Evolutionary conservation across 2,113 vertebrate genomes (phyloP), one percentile per base, ranked within the genome.

Genomic region (Brachyistius frenatus): DNA sequence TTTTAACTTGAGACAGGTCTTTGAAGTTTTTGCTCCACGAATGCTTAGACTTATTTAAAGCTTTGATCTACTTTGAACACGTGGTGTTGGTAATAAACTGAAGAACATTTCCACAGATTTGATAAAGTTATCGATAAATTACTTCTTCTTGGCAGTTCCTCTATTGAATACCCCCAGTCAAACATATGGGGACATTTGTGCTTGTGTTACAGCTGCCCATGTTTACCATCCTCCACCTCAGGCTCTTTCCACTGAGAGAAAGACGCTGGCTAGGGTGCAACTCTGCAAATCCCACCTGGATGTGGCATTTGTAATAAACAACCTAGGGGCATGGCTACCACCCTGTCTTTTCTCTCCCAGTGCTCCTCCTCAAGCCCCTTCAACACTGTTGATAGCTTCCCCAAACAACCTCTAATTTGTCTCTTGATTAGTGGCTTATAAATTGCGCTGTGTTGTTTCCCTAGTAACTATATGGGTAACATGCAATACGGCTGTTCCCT

Each of bases 181-280:
- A 95, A 94, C 92, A 96, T 95, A 50, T 56, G 90, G 93, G 95
- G 96, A 89, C 94, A 94, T 77, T 95, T 93, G 76, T 94, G 95
- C 90, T 95, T 93, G 66, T 96, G 95, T 80, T 97, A 95, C 82
- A 89, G 82, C 95, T 96, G 92, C 94, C 96, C 80, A 95, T 99
- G 97, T 98, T 99, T 96, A 98, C 97, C 79, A 96, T 96, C 81
- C 94, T 97, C 91, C 95, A 96, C 94, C 96, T 95, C 91, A 93
- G 96, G 94, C 96, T 96, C 89, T 97, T 96, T 89, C 96, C 96
- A 94, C 90, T 96, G 94, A 96, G 96, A 94, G 95, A 96, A 93
- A 94, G 95, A 50, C 94, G 52, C 96, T 96, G 96, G 95, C 95
- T 66, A 92, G 95, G 91, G 95, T 97, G 93, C 95, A 97, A 90